Percentiles rank a stretch among this genome's conserved stretches.
Conservation (phyloP, 2,113 vertebrate species). For the Ailuropoda melanoleuca region DNA sequence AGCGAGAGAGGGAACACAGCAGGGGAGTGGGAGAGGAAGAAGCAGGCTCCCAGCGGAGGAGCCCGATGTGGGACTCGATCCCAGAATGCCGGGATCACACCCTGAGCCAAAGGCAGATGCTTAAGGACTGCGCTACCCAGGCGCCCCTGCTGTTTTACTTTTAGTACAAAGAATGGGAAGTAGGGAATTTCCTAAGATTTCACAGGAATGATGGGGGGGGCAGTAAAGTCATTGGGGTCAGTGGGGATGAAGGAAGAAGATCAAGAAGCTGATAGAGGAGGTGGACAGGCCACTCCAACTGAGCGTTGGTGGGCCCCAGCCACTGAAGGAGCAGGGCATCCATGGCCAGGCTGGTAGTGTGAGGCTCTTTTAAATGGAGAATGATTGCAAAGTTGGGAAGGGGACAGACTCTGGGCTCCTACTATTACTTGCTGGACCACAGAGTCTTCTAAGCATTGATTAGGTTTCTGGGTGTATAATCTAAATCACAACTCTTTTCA, state of each 20-base stretch:
- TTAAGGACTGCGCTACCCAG: too few relatives aligned
- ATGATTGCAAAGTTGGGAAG: background rate
- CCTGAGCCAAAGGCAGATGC: too few relatives aligned
- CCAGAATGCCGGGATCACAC: too few relatives aligned
- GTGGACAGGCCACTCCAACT: background rate
- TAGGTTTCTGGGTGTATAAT: background rate
- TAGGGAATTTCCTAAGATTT: background rate
- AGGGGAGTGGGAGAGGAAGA: too few relatives aligned
- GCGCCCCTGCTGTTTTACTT: slow-evolving; percentile 30
- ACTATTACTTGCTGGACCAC: background rate
- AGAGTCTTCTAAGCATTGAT: background rate
- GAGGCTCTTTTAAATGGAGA: background rate
- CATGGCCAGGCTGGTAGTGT: background rate
- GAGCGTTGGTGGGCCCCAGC: background rate
- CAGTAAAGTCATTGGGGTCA: background rate
- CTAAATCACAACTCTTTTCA: background rate
- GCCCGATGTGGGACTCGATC: too few relatives aligned
- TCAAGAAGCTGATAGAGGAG: background rate
- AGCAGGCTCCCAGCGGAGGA: too few relatives aligned
- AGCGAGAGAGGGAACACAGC: too few relatives aligned
- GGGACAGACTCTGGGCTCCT: background rate
- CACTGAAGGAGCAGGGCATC: background rate
- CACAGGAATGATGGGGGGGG: background rate
- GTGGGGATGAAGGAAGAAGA: background rate
- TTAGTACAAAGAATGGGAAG: slow-evolving; percentile 5